Conservation (phyloP, 1,140 invertebrate genomes). For the Apis laboriosa region DNA sequence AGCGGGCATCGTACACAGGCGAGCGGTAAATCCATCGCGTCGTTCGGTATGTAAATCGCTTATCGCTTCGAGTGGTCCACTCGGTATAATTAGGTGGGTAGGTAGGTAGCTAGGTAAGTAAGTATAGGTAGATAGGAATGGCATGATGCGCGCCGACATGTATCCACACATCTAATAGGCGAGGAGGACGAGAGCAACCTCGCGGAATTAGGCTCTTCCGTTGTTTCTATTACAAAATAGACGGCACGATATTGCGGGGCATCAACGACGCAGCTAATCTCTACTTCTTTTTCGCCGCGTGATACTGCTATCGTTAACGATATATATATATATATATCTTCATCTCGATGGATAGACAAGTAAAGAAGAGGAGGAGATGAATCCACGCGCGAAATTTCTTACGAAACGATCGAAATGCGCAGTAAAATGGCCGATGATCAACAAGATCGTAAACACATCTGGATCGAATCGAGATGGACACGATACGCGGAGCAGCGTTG, state of each 20-base stretch:
- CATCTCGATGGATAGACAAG: too few species aligned
- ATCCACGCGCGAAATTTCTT: neutral
- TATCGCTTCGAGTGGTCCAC: slow-evolving; percentile 79
- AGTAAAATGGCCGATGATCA: neutral
- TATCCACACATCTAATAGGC: slow-evolving; percentile 65
- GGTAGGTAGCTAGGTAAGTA: slow-evolving; percentile 69
- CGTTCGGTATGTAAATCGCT: slow-evolving; percentile 79
- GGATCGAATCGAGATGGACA: neutral
- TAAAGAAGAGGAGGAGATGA: too few species aligned
- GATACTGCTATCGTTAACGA: slow-evolving; percentile 25
- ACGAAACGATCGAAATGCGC: neutral
- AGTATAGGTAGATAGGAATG: slow-evolving; percentile 72
- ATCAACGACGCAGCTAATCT: slow-evolving; percentile 61
- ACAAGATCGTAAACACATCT: slow-evolving; percentile 26
- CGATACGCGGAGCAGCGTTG: slow-evolving; percentile 14
- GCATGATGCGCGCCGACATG: slow-evolving; percentile 62
- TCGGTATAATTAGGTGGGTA: slow-evolving; percentile 77
- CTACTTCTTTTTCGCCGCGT: slow-evolving; percentile 56
- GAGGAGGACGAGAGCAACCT: slow-evolving; percentile 68
- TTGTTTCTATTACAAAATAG: slow-evolving; percentile 82
- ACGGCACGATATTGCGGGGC: slow-evolving; percentile 76
- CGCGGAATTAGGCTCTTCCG: slow-evolving; percentile 81
- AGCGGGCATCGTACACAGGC: slow-evolving; percentile 52
- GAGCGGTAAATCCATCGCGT: slow-evolving; percentile 77
- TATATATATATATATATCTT: too few species aligned